phyloP scores from a whole-genome alignment of 2,797 vertebrate genomes.

The Borostomias antarcticus region DNA sequence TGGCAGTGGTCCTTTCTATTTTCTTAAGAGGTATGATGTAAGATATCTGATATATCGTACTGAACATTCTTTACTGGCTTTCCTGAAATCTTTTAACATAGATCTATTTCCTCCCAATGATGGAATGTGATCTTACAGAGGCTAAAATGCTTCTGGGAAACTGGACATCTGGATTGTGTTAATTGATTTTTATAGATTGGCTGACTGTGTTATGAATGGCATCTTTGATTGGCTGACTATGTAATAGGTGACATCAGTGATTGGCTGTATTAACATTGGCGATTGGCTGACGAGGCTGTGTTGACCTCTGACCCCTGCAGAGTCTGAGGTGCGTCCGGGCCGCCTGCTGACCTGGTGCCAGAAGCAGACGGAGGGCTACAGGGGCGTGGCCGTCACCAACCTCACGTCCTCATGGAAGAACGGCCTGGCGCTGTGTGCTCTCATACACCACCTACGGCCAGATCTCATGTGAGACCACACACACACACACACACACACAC shows the following conservation, averaged over 20 bases:
- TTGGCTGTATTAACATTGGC: neutral
- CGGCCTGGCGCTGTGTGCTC: constrained; percentile 91
- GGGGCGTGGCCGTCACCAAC: constrained; percentile 82
- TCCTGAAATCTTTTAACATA: neutral
- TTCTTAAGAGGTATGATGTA: too few relatives aligned
- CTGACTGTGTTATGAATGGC: too few relatives aligned
- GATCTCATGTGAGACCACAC: constrained; percentile 94
- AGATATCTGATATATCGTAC: too few relatives aligned
- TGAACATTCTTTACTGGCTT: too few relatives aligned
- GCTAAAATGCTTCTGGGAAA: too few relatives aligned
- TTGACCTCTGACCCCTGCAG: constrained; percentile 62
- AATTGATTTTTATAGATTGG: too few relatives aligned
- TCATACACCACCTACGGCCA: constrained; percentile 91
- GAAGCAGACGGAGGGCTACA: constrained; percentile 89
- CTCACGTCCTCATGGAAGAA: constrained; percentile 90
- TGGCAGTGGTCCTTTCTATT: too few relatives aligned
- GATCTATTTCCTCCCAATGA: neutral
- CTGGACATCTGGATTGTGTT: too few relatives aligned
- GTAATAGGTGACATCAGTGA: neutral
- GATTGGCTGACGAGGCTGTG: neutral
- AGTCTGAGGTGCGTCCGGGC: constrained; percentile 86
- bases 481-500: constrained; percentile 12
- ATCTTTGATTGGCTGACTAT: neutral
- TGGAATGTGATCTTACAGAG: neutral
- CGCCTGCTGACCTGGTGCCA: constrained; percentile 94